phyloP scores from a whole-genome alignment of 1,140 invertebrate genomes.

The Drosophila leontia region DNA sequence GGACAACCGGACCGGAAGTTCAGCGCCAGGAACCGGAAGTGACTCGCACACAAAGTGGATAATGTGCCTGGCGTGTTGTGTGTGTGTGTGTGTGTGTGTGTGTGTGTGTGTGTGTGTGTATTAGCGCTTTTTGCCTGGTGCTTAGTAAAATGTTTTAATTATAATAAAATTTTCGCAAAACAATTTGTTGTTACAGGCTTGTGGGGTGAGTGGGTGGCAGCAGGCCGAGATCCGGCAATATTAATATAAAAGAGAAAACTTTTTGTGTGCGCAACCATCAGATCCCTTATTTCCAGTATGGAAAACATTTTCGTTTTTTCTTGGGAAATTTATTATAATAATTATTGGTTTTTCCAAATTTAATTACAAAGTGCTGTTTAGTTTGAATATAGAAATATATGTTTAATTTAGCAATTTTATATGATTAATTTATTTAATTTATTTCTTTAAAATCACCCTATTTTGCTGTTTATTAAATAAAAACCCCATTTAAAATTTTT shows the following conservation, averaged over 20 bases:
- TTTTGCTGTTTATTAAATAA: not conserved
- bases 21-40: constrained; percentile 68
- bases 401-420: not conserved
- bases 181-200: constrained; percentile 64
- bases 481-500: not conserved
- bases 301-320: not conserved
- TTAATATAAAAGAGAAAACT: constrained; percentile 63
- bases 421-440: not conserved
- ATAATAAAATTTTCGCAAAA: constrained; percentile 66
- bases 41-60: constrained; percentile 41
- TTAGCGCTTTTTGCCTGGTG: constrained; percentile 31
- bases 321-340: not conserved
- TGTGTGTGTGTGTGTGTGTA: constrained; percentile 7
- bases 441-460: not conserved
- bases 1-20: constrained; percentile 52
- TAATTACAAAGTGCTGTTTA: not conserved
- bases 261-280: constrained; percentile 5
- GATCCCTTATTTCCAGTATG: not conserved
- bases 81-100: constrained; percentile 11
- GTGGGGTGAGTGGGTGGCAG: not conserved
- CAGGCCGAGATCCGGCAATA: constrained; percentile 14
- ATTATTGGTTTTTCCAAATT: not conserved
- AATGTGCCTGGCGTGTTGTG: constrained; percentile 10
- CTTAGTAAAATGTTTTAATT: constrained; percentile 78
- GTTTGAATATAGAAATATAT: no score